Percentiles rank a stretch among this genome's conserved stretches.
phyloP scores from a whole-genome alignment of 2,797 vertebrate species.

The Anas bernieri region DNA sequence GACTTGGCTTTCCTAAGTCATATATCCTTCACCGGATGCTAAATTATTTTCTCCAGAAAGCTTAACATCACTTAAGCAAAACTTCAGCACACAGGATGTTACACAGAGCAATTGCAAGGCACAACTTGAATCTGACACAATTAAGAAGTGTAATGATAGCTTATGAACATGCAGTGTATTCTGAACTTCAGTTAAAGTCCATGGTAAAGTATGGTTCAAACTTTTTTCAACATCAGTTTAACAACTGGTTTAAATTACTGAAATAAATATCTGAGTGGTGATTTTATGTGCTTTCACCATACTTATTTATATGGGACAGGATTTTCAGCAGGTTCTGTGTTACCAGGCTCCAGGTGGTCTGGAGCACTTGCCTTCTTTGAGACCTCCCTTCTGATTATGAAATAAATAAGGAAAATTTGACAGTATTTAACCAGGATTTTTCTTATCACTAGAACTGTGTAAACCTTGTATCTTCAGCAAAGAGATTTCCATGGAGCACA shows the following conservation, averaged over 20 bases:
- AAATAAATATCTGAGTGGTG: background rate
- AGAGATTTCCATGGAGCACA: background rate
- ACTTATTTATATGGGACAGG: background rate
- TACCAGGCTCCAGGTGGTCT: background rate
- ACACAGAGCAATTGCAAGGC: background rate
- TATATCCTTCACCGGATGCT: background rate
- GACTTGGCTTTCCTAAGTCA: constrained; percentile 72
- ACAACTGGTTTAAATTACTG: background rate
- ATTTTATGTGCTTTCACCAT: background rate
- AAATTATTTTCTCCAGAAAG: constrained; percentile 22
- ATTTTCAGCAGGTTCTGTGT: background rate
- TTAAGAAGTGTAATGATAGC: background rate
- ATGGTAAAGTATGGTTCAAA: background rate
- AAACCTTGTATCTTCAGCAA: background rate
- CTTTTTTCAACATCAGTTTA: background rate
- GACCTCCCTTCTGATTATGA: background rate
- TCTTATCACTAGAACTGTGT: background rate
- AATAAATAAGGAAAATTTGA: background rate
- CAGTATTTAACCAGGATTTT: background rate
- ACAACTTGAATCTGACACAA: background rate
- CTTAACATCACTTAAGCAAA: background rate
- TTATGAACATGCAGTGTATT: background rate
- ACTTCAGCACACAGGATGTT: background rate
- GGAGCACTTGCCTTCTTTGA: background rate
- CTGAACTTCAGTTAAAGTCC: background rate